Percentiles rank a stretch among this genome's conserved stretches.
Evolutionary conservation across 2,113 vertebrate species (phyloP).

Genomic region (Labeo catla): DNA sequence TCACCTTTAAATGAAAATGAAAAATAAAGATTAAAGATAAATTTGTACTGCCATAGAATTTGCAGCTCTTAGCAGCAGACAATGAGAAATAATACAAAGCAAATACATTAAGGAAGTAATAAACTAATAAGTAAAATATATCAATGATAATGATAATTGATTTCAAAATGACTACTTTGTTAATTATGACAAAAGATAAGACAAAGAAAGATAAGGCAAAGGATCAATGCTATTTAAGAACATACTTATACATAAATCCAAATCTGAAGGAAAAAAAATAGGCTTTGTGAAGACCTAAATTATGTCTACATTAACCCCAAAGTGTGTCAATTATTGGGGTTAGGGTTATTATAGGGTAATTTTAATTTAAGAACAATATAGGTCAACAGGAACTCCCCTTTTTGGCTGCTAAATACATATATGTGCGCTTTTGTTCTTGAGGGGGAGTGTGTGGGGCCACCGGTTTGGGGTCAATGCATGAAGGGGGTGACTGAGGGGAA

Average conservation of each 20-base stretch:
- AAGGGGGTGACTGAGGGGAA: constrained; percentile 36
- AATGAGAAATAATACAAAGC: no score
- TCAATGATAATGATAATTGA: no score
- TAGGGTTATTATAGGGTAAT: neutral
- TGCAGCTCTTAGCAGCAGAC: no score
- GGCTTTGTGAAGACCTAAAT: neutral
- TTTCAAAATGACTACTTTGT: no score
- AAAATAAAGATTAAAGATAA: no score
- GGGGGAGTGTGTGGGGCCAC: neutral
- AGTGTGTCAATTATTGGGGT: neutral
- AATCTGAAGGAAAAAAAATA: neutral
- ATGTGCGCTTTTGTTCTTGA: neutral
- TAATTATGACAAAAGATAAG: no score
- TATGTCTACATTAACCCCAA: neutral
- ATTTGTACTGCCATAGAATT: no score
- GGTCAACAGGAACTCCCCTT: neutral
- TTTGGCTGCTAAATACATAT: neutral
- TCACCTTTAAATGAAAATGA: no score
- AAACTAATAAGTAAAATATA: no score
- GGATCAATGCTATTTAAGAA: no score
- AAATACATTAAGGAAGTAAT: no score
- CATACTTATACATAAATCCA: neutral
- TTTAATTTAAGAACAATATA: neutral
- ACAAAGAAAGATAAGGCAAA: no score
- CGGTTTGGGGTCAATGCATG: constrained; percentile 4